phyloP scores from a whole-genome alignment of 37 sponge, comb jelly and placozoan species.

The Dysidea cf. avara region DNA sequence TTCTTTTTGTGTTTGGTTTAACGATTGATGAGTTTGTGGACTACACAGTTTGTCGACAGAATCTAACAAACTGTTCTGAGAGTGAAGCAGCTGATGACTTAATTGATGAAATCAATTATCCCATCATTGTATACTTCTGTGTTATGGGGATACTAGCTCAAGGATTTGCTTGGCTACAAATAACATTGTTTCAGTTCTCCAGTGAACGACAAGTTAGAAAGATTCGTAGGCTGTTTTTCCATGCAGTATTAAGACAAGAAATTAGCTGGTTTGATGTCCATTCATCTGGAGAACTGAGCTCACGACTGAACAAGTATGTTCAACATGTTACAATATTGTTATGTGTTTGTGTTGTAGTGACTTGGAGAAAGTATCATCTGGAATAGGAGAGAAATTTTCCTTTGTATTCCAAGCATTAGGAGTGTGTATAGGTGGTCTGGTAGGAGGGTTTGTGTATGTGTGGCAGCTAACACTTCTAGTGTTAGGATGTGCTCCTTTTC shows the following conservation, averaged over 20 bases:
- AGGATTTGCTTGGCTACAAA: slow-evolving; percentile 40
- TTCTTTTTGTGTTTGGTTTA: slow-evolving; percentile 70
- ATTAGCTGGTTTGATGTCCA: slow-evolving; percentile 75
- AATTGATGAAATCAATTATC: too few species aligned
- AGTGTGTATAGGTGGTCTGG: slow-evolving; percentile 44
- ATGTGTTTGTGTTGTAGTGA: slow-evolving; percentile 19
- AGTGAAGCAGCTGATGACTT: not conserved
- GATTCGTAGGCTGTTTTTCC: slow-evolving; percentile 53
- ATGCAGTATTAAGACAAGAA: slow-evolving; percentile 69
- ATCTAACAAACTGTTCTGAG: not conserved
- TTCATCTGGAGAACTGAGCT: slow-evolving; percentile 51
- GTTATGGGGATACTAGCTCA: too few species aligned
- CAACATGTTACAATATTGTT: too few species aligned
- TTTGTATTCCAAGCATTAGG: slow-evolving; percentile 32
- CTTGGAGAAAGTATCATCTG: slow-evolving; percentile 57
- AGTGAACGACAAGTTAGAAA: slow-evolving; percentile 19
- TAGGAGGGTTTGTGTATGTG: slow-evolving; percentile 36
- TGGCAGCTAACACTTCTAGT: slow-evolving; percentile 62
- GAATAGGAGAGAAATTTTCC: slow-evolving; percentile 60
- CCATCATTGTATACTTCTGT: too few species aligned
- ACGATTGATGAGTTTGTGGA: slow-evolving; percentile 50
- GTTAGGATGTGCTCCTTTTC: slow-evolving; percentile 34
- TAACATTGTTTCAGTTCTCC: slow-evolving; percentile 10
- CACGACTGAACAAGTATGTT: slow-evolving; percentile 41
- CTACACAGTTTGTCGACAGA: slow-evolving; percentile 9